Evolutionary conservation across 30 jellyfish, hydroid and myxozoan genomes (phyloP), one percentile per base, ranked within the genome.

Genomic region (Sanderia malayensis): DNA sequence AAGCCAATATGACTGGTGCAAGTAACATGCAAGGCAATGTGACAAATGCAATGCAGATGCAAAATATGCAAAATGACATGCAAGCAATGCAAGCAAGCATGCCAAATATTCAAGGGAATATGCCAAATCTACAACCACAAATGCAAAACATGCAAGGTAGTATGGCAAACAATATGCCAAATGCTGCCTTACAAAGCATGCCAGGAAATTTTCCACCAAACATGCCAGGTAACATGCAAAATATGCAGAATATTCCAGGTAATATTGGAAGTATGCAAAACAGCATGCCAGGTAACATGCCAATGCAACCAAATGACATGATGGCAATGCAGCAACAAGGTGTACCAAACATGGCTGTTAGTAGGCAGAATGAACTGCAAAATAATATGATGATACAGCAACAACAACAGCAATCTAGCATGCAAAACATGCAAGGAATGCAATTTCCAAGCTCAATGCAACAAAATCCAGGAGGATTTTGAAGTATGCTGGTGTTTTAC

Each of bases 241-340:
- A 45, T 31, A 74, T 61, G 74, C 81, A 22, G 27, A 69, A 45
- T 31, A 74, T 61, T 63, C 67, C 74, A 73, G 52, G 10, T 37
- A 37, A 37, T 37, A 4, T 37, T 4, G 52, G 52, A 37, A 13
- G 52, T 4, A 37, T 37, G 52, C 71, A 74, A 32, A 64, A 23
- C 23, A 62, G 80, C 62, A 76, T 76, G 87, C 49, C 59, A 31
- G 78, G 78, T 0, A 62, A 34, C 22, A 61, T 76, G 80, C 71
- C 87, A 27, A 76, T 76, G 87, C 79, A 65, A 63, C 52, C 58
- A 0, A 62, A 31, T 63, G 87, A 76, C 7, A 41, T 76, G 79
- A 76, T 76, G 87, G 80, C 49, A 26, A 76, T 76, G 87, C 87
- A 61, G 61, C 87, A 59, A 31, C 86, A 76, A 21, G 78, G 87